phyloP scores from a whole-genome alignment of 2,113 vertebrate genomes.

The Laticauda colubrina region DNA sequence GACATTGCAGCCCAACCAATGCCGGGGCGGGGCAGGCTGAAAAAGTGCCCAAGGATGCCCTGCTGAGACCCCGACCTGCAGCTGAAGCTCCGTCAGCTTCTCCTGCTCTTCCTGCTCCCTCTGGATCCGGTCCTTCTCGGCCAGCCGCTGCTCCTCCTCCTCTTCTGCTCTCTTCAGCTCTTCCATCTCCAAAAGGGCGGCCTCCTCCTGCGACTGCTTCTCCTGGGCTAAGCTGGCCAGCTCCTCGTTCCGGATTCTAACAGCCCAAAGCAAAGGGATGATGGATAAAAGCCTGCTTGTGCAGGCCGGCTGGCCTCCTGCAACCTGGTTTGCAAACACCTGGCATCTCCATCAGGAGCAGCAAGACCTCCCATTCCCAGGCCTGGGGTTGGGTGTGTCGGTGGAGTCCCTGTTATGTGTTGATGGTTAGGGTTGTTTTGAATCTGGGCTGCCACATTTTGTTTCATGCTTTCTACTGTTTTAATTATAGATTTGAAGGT shows the following conservation, averaged over 20 bases:
- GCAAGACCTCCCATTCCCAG: background rate
- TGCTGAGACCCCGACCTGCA: conserved; percentile 69
- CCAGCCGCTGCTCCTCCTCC: conserved; percentile 70
- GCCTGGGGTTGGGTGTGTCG: background rate
- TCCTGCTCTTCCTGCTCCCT: conserved; percentile 77
- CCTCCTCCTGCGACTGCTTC: conserved; percentile 60
- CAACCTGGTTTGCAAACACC: background rate
- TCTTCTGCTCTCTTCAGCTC: conserved; percentile 70
- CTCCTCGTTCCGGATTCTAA: conserved; percentile 77
- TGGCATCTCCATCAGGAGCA: no score
- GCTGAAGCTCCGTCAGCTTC: conserved; percentile 73
- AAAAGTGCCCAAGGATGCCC: background rate
- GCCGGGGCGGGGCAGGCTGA: background rate
- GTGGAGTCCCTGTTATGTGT: background rate
- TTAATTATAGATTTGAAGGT: background rate
- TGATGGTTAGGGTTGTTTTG: background rate
- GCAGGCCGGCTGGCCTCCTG: no score
- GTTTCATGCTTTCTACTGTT: background rate
- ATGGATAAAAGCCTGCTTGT: background rate
- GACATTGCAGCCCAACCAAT: background rate
- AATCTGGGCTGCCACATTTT: background rate
- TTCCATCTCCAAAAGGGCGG: conserved; percentile 69
- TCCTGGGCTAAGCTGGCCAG: conserved; percentile 68
- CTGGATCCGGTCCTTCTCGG: conserved; percentile 69
- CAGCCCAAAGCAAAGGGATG: conserved; percentile 26